These are phyloP conservation scores for Troides helena DNA, from an alignment of 2,888 invertebrate genomes.

Conservation along the genomic window DNA sequence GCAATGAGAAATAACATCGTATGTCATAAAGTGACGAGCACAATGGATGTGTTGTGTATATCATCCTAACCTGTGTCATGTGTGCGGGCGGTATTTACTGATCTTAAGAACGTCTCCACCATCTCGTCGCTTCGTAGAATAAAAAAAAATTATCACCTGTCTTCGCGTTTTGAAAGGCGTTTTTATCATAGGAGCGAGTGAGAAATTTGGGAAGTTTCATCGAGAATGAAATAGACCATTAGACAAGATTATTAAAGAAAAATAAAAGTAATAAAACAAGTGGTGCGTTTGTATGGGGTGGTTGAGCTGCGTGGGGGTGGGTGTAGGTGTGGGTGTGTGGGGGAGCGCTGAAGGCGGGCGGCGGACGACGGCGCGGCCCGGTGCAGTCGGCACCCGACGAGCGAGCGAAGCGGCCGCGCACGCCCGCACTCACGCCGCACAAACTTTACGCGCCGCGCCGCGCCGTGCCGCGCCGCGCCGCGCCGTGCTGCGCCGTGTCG, in stretches of 20 bases:
- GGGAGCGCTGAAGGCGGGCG: slow-evolving; percentile 46
- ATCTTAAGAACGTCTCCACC: too few relatives aligned
- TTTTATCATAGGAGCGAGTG: slow-evolving; percentile 49
- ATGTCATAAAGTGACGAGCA: too few relatives aligned
- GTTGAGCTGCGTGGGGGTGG: slow-evolving; percentile 34
- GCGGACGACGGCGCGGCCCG: slow-evolving; percentile 42
- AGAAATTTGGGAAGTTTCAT: slow-evolving; percentile 64
- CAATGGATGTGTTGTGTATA: too few relatives aligned
- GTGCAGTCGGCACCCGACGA: slow-evolving; percentile 58
- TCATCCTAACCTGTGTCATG: too few relatives aligned
- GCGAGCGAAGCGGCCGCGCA: slow-evolving; percentile 37
- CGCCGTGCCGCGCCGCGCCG: too few relatives aligned
- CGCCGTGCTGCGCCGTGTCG: too few relatives aligned
- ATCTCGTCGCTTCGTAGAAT: background rate
- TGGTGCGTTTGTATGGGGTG: slow-evolving; percentile 45
- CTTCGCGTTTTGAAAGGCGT: background rate
- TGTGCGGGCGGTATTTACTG: too few relatives aligned
- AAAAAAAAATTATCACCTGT: slow-evolving; percentile 33
- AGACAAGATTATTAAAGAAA: slow-evolving; percentile 75
- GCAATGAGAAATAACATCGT: too few relatives aligned
- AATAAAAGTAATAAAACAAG: slow-evolving; percentile 75
- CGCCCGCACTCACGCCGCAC: slow-evolving; percentile 14
- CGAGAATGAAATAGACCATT: slow-evolving; percentile 67
- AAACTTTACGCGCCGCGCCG: slow-evolving; percentile 39
- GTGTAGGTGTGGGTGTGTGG: slow-evolving; percentile 48